Evolutionary conservation across 1,140 invertebrate species (phyloP), one percentile per base, ranked within the genome.

Genomic region (Drosophila cardini): DNA sequence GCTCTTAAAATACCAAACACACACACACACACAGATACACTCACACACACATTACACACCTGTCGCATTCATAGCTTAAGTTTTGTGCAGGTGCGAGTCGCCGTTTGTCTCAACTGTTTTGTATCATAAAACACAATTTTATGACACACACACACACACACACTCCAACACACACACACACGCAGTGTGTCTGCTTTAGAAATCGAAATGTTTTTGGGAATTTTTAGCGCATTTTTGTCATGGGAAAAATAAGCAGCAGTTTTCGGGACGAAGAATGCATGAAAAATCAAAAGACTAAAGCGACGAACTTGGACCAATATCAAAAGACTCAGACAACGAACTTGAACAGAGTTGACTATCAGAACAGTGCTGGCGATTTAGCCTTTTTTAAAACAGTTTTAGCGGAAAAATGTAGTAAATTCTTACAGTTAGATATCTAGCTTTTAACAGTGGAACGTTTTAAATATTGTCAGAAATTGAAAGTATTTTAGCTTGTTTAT

Each of bases 191-290:
- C 30, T n/a, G 10, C 43, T 50, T 53, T 57, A 50, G 69, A 64
- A 65, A 72, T 72, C 62, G 69, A 64, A 56, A 56, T 56, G 60
- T 18, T 56, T 46, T 6, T 30, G 60, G 45, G 30, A 42, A 30
- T 55, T 69, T 64, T 56, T 48, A 71, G 60, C 60, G 58, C 60
- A 38, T 64, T 65, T 65, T 72, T 15, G 62, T 72, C 69, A 72
- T 72, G 69, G 69, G 36, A 72, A 65, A 36, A 72, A 46, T 13
- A 11, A 30, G 38, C 64, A 48, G 38, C 64, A 56, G 32, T 43
- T 38, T 30, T 21, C 36, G 13, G 50, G 50, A 26, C 5, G 5
- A 26, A 26, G 11, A 60, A 70, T 13, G 30, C 50, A 55, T 26
- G 16, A 32, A 21, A 50, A 9, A 64, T 55, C 68, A 32, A 71